Base-by-base conservation (phyloP, 23 tunicate species). In the Pegea sp. region DNA sequence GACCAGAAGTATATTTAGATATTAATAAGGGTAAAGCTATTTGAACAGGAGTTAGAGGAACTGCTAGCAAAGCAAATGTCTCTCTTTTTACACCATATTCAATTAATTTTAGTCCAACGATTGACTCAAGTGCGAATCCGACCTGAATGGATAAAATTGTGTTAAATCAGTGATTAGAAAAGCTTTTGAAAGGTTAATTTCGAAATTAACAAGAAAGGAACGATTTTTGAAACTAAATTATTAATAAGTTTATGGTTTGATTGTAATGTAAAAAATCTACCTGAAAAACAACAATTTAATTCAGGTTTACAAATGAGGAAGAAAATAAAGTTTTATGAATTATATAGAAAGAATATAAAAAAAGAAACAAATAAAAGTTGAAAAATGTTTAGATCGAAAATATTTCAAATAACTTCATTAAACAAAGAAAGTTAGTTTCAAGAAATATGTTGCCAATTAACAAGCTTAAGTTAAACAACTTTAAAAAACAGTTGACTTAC, bases 31-130 rank as follows among this genome's bases (percentile, higher is more conserved):
- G 96, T 22, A 86, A 52, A 4, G 61, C 42, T 22, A 86, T 86
- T 64, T 86, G 96, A 24, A 86, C 33, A 1, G 96, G 96, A 13
- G 86, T 74, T 48, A 86, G 44, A 48, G 96, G 96, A 13, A 86
- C 61, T 6, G 96, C 96, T 28, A 86, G 68, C 56, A 86, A 33
- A 18, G 96, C 96, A 1, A 86, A 57, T 28, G 72, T 86, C 46
- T 86, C 96, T 31, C 65, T 86, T 53, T 68, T 78, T 0, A 86
- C 71, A 26, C 96, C 96, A 44, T 62, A 42, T 48, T 73, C 96
- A 4, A 86, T 74, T 30, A 86, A 52, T 64, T 86, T 86, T 46
- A 86, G 34, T 23, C 86, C 96, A 29, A 68, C 86, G 18, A 79
- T 62, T 18, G 75, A 53, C 53, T 74, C 96, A 2, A 64, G 66